Base-by-base conservation (phyloP, 1,140 invertebrate species). In the Cydia amplana region DNA sequence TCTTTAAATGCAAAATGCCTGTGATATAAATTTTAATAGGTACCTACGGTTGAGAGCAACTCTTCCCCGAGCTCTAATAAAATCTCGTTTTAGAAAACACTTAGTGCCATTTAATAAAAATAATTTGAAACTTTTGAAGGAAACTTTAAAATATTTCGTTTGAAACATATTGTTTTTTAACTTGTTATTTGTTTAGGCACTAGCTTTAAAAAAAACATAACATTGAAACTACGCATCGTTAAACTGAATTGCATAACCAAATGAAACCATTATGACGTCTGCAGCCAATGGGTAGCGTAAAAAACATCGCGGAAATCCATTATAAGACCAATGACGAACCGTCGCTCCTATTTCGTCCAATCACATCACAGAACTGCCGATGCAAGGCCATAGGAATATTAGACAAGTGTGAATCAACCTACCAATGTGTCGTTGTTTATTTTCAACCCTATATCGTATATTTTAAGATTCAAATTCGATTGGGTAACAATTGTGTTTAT, bases 281-380 rank as follows among this genome's bases (percentile, higher is more conserved):
- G 16, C 20, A 23, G 10, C 18, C 55, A 60, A 60, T 60, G 9
- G 9, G 7, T 12, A 60, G 9, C 55, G 12, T 60, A 23, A 12
- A 2, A 60, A 60, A 60, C 10, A 60, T 60, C 18, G 55, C 20
- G 55, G 55, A 60, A 60, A 23, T 7, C 18, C 55, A 60, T 12
- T 9, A 60, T 12, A 20, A 5, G 18, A 60, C 55, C 20, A 60
- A 60, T 60, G n/a, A 23, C 20, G 55, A 23, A 12, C 2, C 7
- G 2, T n/a, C 55, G 20, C 10, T 60, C 18, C 20, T 23, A 60
- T 60, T 60, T 60, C 55, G 20, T 20, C 55, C 55, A 60, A 60
- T 60, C 55, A 23, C 55, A 20, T 60, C 20, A 60, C 20, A 60
- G 18, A 12, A 60, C 64, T 74, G 75, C 74, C 74, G 76, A 43